A percentile compares a stretch with the other conserved stretches of the same genome.
Conservation (phyloP, 2,888 invertebrate genomes). For the Coremacera marginata region DNA sequence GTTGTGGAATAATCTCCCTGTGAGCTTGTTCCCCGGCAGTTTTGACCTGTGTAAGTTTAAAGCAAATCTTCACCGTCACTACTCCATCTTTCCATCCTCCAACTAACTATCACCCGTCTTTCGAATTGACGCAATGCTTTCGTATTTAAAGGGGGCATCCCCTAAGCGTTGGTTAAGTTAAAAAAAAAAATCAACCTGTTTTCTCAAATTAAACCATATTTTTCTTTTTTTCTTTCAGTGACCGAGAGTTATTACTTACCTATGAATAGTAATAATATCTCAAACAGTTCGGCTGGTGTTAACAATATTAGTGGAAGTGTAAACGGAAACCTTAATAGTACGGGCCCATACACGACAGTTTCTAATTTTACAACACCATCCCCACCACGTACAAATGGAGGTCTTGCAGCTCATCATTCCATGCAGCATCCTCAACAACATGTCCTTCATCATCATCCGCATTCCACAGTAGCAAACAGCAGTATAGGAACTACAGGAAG, state of each 20-base stretch:
- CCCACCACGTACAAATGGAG: constrained; percentile 61
- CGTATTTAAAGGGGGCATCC: too few species aligned
- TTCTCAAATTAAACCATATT: too few species aligned
- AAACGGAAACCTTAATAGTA: constrained; percentile 45
- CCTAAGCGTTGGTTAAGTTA: too few species aligned
- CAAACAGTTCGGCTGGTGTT: constrained; percentile 52
- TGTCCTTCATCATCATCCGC: constrained; percentile 59
- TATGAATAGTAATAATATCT: constrained; percentile 55
- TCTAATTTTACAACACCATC: constrained; percentile 69
- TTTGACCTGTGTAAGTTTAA: too few species aligned
- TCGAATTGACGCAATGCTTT: too few species aligned
- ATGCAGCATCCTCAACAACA: constrained; percentile 68
- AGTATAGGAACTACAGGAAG: constrained; percentile 49
- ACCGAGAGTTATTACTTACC: constrained; percentile 73
- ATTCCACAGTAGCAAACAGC: constrained; percentile 54
- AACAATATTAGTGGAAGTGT: constrained; percentile 50
- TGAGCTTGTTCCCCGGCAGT: too few species aligned
- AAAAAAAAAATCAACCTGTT: too few species aligned
- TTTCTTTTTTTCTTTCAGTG: constrained; percentile 69
- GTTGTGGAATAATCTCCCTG: too few species aligned
- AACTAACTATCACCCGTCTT: too few species aligned
- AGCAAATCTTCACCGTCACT: too few species aligned
- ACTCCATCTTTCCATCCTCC: too few species aligned
- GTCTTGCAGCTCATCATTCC: constrained; percentile 64
- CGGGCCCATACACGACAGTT: constrained; percentile 56